Percentiles rank a stretch among this genome's conserved stretches.
These are phyloP conservation scores for Trissonchulus sp. DNA, from an alignment of 2,888 invertebrate genomes.

Conservation along the genomic window DNA sequence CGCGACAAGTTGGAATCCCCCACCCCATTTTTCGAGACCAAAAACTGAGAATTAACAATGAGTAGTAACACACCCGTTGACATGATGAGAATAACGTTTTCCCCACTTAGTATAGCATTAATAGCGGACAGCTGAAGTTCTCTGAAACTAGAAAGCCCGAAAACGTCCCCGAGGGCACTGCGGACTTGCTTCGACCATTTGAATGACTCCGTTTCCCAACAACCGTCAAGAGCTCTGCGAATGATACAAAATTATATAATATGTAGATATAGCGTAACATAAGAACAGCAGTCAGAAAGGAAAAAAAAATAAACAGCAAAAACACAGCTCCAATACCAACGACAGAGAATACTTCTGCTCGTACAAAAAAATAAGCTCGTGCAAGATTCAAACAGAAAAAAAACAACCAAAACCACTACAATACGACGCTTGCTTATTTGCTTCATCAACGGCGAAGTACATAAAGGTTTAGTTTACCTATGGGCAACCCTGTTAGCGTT, in stretches of 20 bases:
- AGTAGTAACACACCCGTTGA: constrained; percentile 49
- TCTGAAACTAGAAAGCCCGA: constrained; percentile 67
- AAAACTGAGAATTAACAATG: no score
- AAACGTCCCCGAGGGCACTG: constrained; percentile 60
- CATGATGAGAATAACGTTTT: constrained; percentile 30
- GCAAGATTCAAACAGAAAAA: no score
- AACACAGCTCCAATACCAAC: no score
- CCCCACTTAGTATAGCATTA: constrained; percentile 70
- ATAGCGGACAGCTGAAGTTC: constrained; percentile 74
- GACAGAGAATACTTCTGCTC: no score
- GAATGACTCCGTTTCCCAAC: constrained; percentile 55
- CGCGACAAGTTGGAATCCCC: no score
- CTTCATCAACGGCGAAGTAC: neutral
- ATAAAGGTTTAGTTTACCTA: neutral
- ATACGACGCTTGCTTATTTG: no score
- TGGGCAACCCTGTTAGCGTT: neutral
- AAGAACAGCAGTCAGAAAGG: no score
- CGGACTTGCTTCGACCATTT: constrained; percentile 66
- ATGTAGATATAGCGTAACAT: no score
- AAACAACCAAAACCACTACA: no score
- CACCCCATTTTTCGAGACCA: no score
- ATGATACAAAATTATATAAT: neutral
- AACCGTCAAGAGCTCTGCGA: constrained; percentile 5
- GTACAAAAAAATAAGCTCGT: no score
- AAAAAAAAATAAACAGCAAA: no score